A percentile compares a stretch with the other conserved stretches of the same genome.
phyloP scores from a whole-genome alignment of 2,797 vertebrate species.

The Halcyon badia region DNA sequence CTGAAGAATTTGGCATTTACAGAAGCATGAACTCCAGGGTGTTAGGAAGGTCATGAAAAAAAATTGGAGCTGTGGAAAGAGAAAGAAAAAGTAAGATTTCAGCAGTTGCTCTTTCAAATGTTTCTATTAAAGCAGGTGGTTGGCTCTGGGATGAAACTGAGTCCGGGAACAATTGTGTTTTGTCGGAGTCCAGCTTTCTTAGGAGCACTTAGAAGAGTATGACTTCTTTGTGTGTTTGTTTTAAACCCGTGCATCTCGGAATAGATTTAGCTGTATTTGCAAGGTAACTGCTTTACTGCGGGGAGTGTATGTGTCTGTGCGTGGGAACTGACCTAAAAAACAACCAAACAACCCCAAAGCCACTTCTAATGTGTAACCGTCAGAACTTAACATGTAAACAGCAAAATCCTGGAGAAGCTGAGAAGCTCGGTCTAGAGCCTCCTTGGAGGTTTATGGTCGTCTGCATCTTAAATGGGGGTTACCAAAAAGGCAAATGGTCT shows the following conservation, averaged over 20 bases:
- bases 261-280: not conserved
- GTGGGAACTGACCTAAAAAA: not conserved
- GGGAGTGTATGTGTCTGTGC: not conserved
- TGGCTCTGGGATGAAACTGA: not conserved
- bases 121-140: not conserved
- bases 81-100: slow-evolving; percentile 23
- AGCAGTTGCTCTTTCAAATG: not conserved
- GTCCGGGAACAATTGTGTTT: not conserved
- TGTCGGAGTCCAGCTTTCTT: not conserved
- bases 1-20: slow-evolving; percentile 4
- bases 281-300: not conserved
- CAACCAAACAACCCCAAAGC: not conserved
- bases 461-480: not conserved
- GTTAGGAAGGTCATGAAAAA: not conserved
- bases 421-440: not conserved
- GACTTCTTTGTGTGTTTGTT: not conserved
- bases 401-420: not conserved
- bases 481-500: not conserved
- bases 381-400: not conserved
- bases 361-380: not conserved
- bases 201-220: not conserved
- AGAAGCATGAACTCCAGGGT: not conserved
- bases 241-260: not conserved
- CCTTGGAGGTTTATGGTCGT: not conserved
- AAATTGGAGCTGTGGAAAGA: not conserved